Evolutionary conservation across 2,888 invertebrate genomes (phyloP).

Genomic region (Leucophenga montana): DNA sequence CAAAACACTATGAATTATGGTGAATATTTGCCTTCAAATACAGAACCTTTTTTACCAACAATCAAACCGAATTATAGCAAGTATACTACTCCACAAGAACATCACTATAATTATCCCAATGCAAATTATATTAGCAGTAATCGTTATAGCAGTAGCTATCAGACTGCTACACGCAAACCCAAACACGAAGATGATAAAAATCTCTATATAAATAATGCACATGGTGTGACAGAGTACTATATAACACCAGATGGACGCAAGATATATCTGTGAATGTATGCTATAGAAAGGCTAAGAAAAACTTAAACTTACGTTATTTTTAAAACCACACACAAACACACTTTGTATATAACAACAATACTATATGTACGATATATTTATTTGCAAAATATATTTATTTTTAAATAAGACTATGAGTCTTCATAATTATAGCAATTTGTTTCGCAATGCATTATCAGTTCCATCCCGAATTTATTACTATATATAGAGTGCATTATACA

Average conservation of each 20-base stretch:
- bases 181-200: slow-evolving; percentile 63
- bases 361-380: background rate
- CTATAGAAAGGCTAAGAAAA: slow-evolving; percentile 52
- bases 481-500: slow-evolving; percentile 15
- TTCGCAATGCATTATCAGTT: background rate
- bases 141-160: slow-evolving; percentile 54
- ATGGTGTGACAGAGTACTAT: slow-evolving; percentile 69
- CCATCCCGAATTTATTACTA: too few species aligned
- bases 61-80: slow-evolving; percentile 29
- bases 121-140: slow-evolving; percentile 55
- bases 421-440: background rate
- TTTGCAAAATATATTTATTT: slow-evolving; percentile 18
- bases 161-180: slow-evolving; percentile 42
- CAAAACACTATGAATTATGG: slow-evolving; percentile 48
- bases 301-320: slow-evolving; percentile 4
- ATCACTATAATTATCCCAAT: slow-evolving; percentile 56
- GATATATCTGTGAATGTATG: slow-evolving; percentile 56
- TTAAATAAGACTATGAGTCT: background rate
- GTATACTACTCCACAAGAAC: slow-evolving; percentile 27
- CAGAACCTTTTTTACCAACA: slow-evolving; percentile 37
- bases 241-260: slow-evolving; percentile 67
- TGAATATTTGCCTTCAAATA: slow-evolving; percentile 49
- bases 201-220: slow-evolving; percentile 69
- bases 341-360: too few species aligned
- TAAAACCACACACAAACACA: background rate